Percentiles rank a stretch among this genome's conserved stretches.
These are phyloP conservation scores for Platysteira castanea DNA, from an alignment of 2,113 vertebrate genomes.

Conservation along the genomic window DNA sequence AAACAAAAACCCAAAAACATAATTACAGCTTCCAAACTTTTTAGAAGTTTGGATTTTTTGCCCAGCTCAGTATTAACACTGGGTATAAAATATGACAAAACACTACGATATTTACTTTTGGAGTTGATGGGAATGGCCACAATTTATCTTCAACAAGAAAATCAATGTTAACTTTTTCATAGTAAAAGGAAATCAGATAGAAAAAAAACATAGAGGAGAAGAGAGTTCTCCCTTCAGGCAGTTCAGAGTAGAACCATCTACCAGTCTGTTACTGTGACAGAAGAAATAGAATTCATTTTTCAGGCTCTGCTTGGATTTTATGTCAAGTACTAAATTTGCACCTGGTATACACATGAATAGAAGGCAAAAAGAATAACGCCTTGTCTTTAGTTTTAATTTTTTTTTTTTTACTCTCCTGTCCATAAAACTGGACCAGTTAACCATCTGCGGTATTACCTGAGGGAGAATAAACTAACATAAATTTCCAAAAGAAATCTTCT, in stretches of 20 bases:
- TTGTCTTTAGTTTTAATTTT: not conserved
- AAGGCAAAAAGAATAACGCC: not conserved
- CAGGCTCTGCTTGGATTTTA: not conserved
- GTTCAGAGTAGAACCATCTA: not conserved
- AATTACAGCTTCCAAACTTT: not conserved
- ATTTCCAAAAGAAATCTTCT: not conserved
- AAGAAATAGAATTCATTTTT: not conserved
- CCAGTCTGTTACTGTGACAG: not conserved
- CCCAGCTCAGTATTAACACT: not conserved
- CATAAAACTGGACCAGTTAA: not conserved
- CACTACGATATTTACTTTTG: not conserved
- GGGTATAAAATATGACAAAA: not conserved
- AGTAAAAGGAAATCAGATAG: not conserved
- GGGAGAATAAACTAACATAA: not conserved
- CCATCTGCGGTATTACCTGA: not conserved
- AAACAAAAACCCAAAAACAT: accelerated
- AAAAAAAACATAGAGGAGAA: not conserved
- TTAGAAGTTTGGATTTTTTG: not conserved
- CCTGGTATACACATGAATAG: not conserved
- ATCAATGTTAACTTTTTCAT: not conserved
- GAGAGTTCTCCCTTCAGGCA: not conserved
- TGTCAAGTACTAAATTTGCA: not conserved
- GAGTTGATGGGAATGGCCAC: not conserved
- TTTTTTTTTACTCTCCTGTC: not conserved
- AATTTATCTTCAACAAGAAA: not conserved